Conservation (phyloP, 2,888 invertebrate species). For the Osmoderma eremita region DNA sequence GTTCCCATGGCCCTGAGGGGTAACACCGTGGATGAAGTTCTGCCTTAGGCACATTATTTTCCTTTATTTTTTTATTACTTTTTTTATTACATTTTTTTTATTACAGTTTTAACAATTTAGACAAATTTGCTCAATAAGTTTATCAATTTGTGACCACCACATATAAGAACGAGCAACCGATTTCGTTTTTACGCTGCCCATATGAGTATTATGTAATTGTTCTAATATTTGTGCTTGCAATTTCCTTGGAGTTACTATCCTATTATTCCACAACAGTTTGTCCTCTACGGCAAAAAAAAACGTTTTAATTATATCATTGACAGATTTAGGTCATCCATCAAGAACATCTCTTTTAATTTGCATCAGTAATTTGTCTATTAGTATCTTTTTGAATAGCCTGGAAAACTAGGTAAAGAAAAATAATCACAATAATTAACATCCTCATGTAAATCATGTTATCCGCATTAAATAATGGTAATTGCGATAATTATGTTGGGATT, state of each 20-base stretch:
- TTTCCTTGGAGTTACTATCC: background rate
- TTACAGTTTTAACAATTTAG: too few species aligned
- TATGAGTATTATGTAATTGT: background rate
- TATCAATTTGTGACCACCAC: too few species aligned
- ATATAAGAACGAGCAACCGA: background rate
- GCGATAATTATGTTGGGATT: constrained; percentile 28
- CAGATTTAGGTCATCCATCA: background rate
- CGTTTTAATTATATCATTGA: background rate
- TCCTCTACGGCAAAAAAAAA: background rate
- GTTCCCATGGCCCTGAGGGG: constrained; percentile 34
- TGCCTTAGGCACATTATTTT: constrained; percentile 27
- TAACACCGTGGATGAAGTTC: constrained; percentile 28
- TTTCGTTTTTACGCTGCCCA: background rate
- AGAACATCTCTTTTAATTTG: background rate
- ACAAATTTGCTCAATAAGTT: too few species aligned
- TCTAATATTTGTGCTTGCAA: background rate
- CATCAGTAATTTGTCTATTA: background rate
- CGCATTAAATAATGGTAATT: background rate
- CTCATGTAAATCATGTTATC: background rate
- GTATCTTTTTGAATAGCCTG: constrained; percentile 4
- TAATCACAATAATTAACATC: background rate
- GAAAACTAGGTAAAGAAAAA: constrained; percentile 7
- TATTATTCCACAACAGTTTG: constrained; percentile 1
- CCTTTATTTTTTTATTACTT: too few species aligned
- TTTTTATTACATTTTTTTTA: too few species aligned